Evolutionary conservation across 2,113 vertebrate species (phyloP), one percentile per base, ranked within the genome.

Genomic region (Misgurnus mizolepis): DNA sequence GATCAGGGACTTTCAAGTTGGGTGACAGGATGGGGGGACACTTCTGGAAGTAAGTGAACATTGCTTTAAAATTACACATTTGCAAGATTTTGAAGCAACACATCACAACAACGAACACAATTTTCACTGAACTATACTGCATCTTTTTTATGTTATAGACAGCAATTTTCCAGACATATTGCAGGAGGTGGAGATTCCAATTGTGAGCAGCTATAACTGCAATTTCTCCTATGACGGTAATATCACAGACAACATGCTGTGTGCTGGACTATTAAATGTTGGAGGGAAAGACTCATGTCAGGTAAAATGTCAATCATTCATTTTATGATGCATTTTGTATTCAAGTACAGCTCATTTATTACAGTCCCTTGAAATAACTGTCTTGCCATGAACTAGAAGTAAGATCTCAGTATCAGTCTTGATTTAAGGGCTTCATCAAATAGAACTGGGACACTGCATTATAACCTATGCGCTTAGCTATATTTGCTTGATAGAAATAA

Each of bases 21-120:
- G 9, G 89, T 96, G 82, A 96, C 95, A 0, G 95, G 95, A 40
- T 96, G 94, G 94, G 95, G 95, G 4, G 40, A 79, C 0, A 0
- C 0, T 0, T 17, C 0, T 34, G 27, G 27, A 0, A 85, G 90
- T 92, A 73, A 78, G 49, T 83, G 8, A 58, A 58, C 14, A 5
- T 34, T 53, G 50, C 12, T 58, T 58, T 18, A 53, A 4, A 4
- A 34, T 11, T 12, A 53, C 10, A 11, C 11, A 4, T 12, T 12
- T 12, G 4, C 9, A 53, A 9, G 2, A 8, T 45, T 34, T 3
- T 34, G 27, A 34, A 34, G 3, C 27, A 8, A 8, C 2, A 8
- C 43, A 4, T 12, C 11, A 53, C 49, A 53, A 53, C n/a, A 58
- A 58, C 7, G 6, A 18, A 7, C 10, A 53, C 10, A 18, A 9